Conservation (phyloP, 2,113 vertebrate species). For the Aspiorhynchus laticeps region DNA sequence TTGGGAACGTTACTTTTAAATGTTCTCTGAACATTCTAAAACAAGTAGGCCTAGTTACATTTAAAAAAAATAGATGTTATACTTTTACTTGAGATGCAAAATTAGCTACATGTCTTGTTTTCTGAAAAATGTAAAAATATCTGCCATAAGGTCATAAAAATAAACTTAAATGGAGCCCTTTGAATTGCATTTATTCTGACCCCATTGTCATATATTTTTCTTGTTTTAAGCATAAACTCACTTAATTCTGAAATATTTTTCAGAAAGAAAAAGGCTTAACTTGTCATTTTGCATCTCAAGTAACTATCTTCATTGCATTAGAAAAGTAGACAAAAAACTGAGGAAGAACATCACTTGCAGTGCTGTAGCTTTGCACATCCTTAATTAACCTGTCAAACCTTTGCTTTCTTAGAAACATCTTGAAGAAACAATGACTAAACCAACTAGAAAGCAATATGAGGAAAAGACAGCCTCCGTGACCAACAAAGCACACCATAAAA, state of each 20-base stretch:
- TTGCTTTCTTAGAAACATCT: not conserved
- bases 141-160: too few species aligned
- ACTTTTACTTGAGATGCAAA: too few species aligned
- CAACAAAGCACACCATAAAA: not conserved
- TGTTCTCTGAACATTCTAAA: too few species aligned
- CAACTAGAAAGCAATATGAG: not conserved
- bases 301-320: not conserved
- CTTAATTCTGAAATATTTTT: not conserved
- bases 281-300: not conserved
- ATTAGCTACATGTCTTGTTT: too few species aligned
- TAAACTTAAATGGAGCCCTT: too few species aligned
- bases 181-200: too few species aligned
- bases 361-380: not conserved
- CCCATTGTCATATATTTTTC: too few species aligned
- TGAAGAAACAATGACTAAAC: constrained; percentile 6
- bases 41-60: too few species aligned
- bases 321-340: not conserved
- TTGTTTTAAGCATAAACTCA: not conserved
- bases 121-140: too few species aligned
- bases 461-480: not conserved
- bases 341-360: not conserved
- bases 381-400: not conserved
- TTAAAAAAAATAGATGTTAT: too few species aligned
- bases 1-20: too few species aligned
- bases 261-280: not conserved